phyloP scores from a whole-genome alignment of 2,797 vertebrate species.

The Buceros bicornis region DNA sequence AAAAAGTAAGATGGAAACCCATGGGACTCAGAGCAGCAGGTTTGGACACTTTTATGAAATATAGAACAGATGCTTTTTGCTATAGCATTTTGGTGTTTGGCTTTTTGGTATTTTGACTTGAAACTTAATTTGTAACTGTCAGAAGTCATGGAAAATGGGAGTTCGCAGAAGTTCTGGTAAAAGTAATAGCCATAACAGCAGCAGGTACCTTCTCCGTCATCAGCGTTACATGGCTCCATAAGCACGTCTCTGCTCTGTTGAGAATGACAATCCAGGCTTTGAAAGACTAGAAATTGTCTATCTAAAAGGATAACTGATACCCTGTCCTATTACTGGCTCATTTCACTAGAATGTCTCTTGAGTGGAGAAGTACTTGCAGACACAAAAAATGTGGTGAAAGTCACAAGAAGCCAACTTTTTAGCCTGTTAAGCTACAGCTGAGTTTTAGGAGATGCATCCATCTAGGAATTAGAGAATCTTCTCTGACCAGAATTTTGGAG shows the following conservation, averaged over 20 bases:
- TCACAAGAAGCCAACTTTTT: background rate
- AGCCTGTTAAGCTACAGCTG: background rate
- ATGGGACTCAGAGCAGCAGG: background rate
- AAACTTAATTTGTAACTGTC: background rate
- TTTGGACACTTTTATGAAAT: background rate
- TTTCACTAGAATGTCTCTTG: background rate
- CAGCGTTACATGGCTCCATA: background rate
- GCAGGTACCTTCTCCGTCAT: background rate
- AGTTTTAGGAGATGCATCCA: background rate
- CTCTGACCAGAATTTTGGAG: background rate
- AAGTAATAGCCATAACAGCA: background rate
- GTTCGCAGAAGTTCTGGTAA: background rate
- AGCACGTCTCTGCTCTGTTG: background rate
- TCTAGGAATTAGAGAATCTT: background rate
- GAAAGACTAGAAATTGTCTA: background rate
- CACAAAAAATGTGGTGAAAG: background rate
- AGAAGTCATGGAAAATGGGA: rapidly evolving
- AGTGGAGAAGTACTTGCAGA: background rate
- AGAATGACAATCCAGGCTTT: background rate
- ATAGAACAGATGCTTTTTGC: background rate
- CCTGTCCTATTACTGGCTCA: background rate
- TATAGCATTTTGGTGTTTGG: background rate
- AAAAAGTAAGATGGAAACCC: background rate
- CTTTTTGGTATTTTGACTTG: background rate
- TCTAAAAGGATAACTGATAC: background rate